Evolutionary conservation across 2,888 invertebrate species (phyloP).

Genomic region (Protodeltote pygarga): DNA sequence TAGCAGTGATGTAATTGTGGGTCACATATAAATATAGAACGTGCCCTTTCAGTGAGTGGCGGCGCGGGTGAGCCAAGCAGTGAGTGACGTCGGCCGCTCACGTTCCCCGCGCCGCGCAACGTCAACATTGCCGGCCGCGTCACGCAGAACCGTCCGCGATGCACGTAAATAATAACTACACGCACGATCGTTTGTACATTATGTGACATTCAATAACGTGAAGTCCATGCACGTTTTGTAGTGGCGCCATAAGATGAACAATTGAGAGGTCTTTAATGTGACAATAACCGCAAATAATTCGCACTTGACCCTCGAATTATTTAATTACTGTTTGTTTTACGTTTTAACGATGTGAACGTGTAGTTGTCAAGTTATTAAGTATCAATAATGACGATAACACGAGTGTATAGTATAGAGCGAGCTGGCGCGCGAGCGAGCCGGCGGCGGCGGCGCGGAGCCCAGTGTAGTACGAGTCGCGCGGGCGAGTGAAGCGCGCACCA

Average conservation of each 20-base stretch:
- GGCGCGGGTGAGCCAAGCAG: constrained; percentile 82
- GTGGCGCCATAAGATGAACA: constrained; percentile 41
- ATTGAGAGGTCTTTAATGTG: constrained; percentile 33
- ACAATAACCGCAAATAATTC: constrained; percentile 48
- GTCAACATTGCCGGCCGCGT: constrained; percentile 81
- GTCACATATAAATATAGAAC: constrained; percentile 81
- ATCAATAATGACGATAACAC: constrained; percentile 78
- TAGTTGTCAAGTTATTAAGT: constrained; percentile 62
- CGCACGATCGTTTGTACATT: constrained; percentile 57
- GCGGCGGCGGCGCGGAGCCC: constrained; percentile 63
- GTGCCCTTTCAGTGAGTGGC: constrained; percentile 80
- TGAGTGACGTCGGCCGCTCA: constrained; percentile 80
- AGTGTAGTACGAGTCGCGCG: constrained; percentile 73
- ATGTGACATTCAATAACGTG: constrained; percentile 49
- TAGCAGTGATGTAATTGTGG: constrained; percentile 78
- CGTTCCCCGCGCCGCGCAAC: constrained; percentile 83
- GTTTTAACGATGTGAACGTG: constrained; percentile 55
- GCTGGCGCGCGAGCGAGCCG: too few species aligned
- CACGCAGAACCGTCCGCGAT: constrained; percentile 66
- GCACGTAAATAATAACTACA: constrained; percentile 74
- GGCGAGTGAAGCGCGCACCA: constrained; percentile 71
- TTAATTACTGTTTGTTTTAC: constrained; percentile 52
- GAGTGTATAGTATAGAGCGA: constrained; percentile 67
- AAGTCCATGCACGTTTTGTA: constrained; percentile 26
- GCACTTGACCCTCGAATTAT: constrained; percentile 39